Conservation (phyloP, 2,113 vertebrate species). For the Odocoileus virginianus region DNA sequence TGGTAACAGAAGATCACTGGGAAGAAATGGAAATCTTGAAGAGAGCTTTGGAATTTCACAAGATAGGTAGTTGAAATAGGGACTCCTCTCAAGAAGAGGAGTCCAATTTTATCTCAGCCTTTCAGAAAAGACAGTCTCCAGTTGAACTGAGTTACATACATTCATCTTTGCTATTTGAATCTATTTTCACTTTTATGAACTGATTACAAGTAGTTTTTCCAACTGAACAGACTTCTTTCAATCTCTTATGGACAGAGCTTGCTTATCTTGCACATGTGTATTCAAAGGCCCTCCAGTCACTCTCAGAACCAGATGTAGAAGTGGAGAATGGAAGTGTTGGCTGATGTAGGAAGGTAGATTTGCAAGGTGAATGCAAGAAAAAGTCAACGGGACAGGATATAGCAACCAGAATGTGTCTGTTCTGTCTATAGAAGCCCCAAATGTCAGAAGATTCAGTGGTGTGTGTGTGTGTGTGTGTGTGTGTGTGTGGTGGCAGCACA, state of each 20-base stretch:
- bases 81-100: neutral
- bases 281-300: neutral
- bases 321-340: neutral
- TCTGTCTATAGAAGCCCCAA: neutral
- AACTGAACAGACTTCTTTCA: neutral
- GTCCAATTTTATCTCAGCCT: neutral
- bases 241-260: neutral
- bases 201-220: neutral
- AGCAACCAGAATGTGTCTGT: neutral
- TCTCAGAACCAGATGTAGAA: neutral
- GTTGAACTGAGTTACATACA: neutral
- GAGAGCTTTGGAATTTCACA: neutral
- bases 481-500: neutral
- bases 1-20: neutral
- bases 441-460: neutral
- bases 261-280: neutral
- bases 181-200: neutral
- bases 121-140: neutral
- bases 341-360: neutral
- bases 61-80: neutral
- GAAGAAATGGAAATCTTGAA: neutral
- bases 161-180: neutral
- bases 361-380: neutral
- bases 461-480: neutral
- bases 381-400: neutral